Evolutionary conservation across 2,888 invertebrate species (phyloP), one percentile per base, ranked within the genome.

Genomic region (Scotopteryx bipunctaria): DNA sequence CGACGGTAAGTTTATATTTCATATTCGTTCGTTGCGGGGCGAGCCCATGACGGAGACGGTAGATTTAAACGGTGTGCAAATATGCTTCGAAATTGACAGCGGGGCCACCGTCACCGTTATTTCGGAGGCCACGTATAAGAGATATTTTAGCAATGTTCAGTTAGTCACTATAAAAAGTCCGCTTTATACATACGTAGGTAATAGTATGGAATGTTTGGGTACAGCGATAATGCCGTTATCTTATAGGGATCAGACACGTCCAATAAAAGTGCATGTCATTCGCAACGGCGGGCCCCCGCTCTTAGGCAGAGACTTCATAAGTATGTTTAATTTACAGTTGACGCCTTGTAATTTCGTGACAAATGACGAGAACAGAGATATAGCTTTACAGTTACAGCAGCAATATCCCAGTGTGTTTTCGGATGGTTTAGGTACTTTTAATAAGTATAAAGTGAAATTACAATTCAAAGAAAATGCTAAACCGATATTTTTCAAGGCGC

Each of bases 401-500:
- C 43, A n/a, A 14, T 14, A 35, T 43, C 36, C 15, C 32, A 15
- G 13, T 2, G 29, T 29, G 13, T 29, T 29, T 29, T 29, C 29
- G 3, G 59, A 61, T 37, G 53, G 52, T 2, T 46, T 59, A 21
- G 57, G 59, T 11, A 17, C 17, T 1, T 60, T 60, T 33, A 64
- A 57, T 53, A 50, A 57, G 43, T 57, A 52, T 32, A 42, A 55
- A 23, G 51, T 64, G 1, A 13, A 29, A 0, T 45, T 61, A 27
- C 8, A 47, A 17, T 36, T 62, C 13, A 61, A 59, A 40, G 54
- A 59, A 29, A 45, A 54, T 35, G 5, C 42, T 4, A 13, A 5
- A 5, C 59, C 63, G 3, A 56, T 57, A 25, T 60, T 63, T 59
- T 64, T 59, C 37, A 67, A 66, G 55, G 57, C 62, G 8, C 57